Base-by-base conservation (phyloP, 2,113 vertebrate species). In the Mus spicilegus region DNA sequence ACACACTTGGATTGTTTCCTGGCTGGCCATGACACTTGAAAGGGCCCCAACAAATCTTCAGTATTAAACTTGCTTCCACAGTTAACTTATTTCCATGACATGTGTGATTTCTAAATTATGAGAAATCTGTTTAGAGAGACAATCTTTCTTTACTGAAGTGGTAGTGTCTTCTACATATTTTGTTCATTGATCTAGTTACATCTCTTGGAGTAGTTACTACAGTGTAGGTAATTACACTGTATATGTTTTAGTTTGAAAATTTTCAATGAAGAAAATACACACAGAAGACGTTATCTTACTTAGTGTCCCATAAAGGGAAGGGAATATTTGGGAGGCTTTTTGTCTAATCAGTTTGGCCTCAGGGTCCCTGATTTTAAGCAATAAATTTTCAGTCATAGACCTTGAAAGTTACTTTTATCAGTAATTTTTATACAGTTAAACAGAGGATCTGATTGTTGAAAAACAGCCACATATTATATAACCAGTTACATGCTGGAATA, bases 351-450 rank as follows among this genome's bases (percentile, higher is more conserved):
- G 1, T 77, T 73, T 94, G 49, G 4, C 19, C 89, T 69, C 19
- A 81, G 72, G 54, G 16, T 88, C 30, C 46, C 56, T 87, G 30
- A 4, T 51, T 7, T 85, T 56, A 89, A 36, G 91, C 4, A 81
- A 20, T 2, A 42, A 12, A 1, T 93, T 39, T 90, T 58, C 19
- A 95, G n/a, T 95, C 39, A 65, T 0, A 81, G 39, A 90, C 70
- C 22, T 63, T 90, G 28, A 93, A 77, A 75, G 4, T 2, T 33
- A 65, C 39, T 82, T 80, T n/a, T 33, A 84, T 11, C 6, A 67
- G 24, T 89, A 70, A 75, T 93, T 91, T 93, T 89, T n/a, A 61
- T 16, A 49, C 22, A 20, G 54, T 54, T 69, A 93, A 85, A 58
- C 4, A 10, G 39, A 93, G 73, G 22, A 19, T 70, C 58, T 77